Percentiles rank a stretch among this genome's conserved stretches.
phyloP scores from a whole-genome alignment of 2,888 invertebrate species.

The Phyto melanocephala region DNA sequence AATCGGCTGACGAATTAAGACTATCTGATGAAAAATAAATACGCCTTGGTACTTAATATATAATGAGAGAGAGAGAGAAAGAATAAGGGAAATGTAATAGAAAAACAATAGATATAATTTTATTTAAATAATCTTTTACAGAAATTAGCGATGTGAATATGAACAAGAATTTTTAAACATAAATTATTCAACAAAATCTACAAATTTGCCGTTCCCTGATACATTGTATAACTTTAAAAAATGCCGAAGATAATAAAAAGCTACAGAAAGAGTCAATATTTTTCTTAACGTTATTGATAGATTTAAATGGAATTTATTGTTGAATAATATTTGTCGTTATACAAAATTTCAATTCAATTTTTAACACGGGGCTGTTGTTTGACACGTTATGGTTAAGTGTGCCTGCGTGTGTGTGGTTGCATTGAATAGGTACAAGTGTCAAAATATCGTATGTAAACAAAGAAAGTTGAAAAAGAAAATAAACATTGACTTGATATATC shows the following conservation, averaged over 20 bases:
- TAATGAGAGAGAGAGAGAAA: too few species aligned
- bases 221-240: too few species aligned
- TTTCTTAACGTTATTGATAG: neutral
- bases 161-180: too few species aligned
- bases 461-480: conserved; percentile 2
- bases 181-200: too few species aligned
- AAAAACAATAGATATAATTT: too few species aligned
- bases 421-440: conserved; percentile 21
- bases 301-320: conserved; percentile 23
- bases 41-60: too few species aligned
- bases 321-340: conserved; percentile 30
- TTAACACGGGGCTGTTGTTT: neutral
- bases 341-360: conserved; percentile 5
- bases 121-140: too few species aligned
- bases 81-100: too few species aligned
- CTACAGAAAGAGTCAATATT: conserved; percentile 14
- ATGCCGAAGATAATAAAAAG: neutral
- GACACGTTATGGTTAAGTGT: neutral
- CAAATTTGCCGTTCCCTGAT: too few species aligned
- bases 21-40: too few species aligned
- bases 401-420: conserved; percentile 21
- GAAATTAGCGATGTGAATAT: too few species aligned
- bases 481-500: conserved; percentile 48
- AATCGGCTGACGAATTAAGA: too few species aligned
- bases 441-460: conserved; percentile 38